phyloP scores from a whole-genome alignment of 2,797 vertebrate genomes.

The Austrolebias charrua region DNA sequence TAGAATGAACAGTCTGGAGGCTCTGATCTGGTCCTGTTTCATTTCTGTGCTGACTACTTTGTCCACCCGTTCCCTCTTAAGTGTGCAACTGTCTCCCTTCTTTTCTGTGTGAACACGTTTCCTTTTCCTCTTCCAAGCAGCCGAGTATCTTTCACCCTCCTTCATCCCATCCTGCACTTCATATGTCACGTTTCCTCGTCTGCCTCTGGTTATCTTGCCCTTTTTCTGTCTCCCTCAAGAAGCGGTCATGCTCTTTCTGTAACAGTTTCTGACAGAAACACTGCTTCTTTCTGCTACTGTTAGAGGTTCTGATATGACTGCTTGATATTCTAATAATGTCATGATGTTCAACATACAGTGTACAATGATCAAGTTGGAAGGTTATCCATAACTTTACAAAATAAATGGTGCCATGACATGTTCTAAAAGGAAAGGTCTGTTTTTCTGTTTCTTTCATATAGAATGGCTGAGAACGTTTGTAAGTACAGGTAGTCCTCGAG shows the following conservation, averaged over 20 bases:
- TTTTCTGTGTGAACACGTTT: constrained; percentile 24
- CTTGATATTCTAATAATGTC: constrained; percentile 72
- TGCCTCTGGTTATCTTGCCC: constrained; percentile 50
- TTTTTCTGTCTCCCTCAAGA: constrained; percentile 32
- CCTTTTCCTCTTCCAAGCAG: constrained; percentile 35
- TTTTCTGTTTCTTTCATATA: not conserved
- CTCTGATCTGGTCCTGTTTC: constrained; percentile 78
- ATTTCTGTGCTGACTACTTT: constrained; percentile 58
- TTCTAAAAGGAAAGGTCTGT: constrained; percentile 47
- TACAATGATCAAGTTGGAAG: constrained; percentile 76
- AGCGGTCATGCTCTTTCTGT: constrained; percentile 52
- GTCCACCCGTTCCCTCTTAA: constrained; percentile 35
- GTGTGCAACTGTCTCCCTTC: constrained; percentile 35
- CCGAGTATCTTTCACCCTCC: constrained; percentile 51
- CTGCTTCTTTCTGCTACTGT: constrained; percentile 63
- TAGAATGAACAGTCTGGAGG: constrained; percentile 76
- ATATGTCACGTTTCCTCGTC: constrained; percentile 57
- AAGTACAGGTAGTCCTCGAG: too few species aligned
- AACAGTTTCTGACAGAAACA: constrained; percentile 59
- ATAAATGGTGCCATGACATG: constrained; percentile 77
- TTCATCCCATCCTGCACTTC: constrained; percentile 55
- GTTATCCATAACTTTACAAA: constrained; percentile 79
- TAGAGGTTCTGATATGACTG: constrained; percentile 55
- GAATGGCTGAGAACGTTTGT: too few species aligned
- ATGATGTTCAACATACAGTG: constrained; percentile 77